Base-by-base conservation (phyloP, 2,888 invertebrate species). In the Cheilosia soror region DNA sequence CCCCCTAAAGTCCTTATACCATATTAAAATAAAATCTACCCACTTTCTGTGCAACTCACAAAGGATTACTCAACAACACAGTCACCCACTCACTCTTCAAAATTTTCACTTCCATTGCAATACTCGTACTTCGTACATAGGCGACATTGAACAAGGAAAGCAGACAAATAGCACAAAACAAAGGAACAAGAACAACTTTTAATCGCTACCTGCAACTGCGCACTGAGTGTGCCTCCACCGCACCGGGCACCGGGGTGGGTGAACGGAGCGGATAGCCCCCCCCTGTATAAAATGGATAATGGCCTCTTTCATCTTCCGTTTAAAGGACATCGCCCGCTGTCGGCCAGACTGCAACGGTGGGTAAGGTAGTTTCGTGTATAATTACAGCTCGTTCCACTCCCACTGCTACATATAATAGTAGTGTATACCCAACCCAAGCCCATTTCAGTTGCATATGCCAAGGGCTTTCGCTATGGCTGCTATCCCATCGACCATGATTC, bases 221-320 rank as follows among this genome's bases (percentile, higher is more conserved):
- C 85, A 80, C 20, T 72, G 40, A 49, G 25, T 2, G 7, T 11
- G 11, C 3, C 4, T 15, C 37, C 29, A 25, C 20, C 0, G 20
- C 20, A 20, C 1, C 31, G 31, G 11, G 2, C 42, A 31, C 9
- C 29, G 29, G 29, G 29, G 9, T 7, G 63, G 20, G 40, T 44
- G 11, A 51, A 7, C 63, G 51, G 53, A 49, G 29, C 47, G 20
- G 13, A 7, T 57, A 65, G 13, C 49, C 11, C 47, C 57, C 25
- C 15, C 29, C 42, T 4, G n/a, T 11, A 47, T 60, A 53, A 66
- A 63, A 78, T 68, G 72, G 77, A 11, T 78, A 77, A 83, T 75
- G 68, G 83, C 63, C 72, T 75, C 79, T 80, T 85, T 85, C 85
- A 80, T 85, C 80, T 85, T 85, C 85, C 80, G 80, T 80, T 85